Evolutionary conservation across 2,888 invertebrate genomes (phyloP).

Genomic region (Trichacis sp.): DNA sequence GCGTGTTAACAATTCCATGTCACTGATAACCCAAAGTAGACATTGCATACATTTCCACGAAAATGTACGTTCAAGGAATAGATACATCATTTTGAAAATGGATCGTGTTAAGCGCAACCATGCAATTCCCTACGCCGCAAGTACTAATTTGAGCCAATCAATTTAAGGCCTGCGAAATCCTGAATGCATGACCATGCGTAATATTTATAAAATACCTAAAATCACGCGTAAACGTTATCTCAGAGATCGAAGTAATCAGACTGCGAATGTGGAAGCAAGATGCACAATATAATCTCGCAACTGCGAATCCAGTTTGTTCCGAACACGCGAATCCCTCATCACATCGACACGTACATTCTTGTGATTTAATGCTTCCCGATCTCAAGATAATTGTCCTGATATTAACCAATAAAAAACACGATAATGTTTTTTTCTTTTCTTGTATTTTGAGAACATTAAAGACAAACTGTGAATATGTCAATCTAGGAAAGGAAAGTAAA

Average conservation of each 20-base stretch:
- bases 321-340: constrained; percentile 39
- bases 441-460: too few relatives aligned
- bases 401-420: too few relatives aligned
- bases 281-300: constrained; percentile 38
- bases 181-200: background rate
- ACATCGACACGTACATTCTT: constrained; percentile 33
- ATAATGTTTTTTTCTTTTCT: too few relatives aligned
- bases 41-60: constrained; percentile 6
- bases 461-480: too few relatives aligned
- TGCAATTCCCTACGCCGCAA: constrained; percentile 13
- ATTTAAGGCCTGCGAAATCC: constrained; percentile 7
- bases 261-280: constrained; percentile 35
- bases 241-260: constrained; percentile 34
- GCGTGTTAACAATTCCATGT: background rate
- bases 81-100: constrained; percentile 13
- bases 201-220: background rate
- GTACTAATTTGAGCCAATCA: constrained; percentile 30
- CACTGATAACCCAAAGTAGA: constrained; percentile 2
- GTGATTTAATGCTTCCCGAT: constrained; percentile 40
- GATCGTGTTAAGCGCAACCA: background rate
- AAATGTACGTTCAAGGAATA: constrained; percentile 11
- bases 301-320: constrained; percentile 31
- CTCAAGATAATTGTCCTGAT: constrained; percentile 46
- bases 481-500: too few relatives aligned
- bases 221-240: constrained; percentile 23